Percentiles rank a stretch among this genome's conserved stretches.
Conservation (phyloP, 2,888 invertebrate genomes). For the Argyra leucocephala region DNA sequence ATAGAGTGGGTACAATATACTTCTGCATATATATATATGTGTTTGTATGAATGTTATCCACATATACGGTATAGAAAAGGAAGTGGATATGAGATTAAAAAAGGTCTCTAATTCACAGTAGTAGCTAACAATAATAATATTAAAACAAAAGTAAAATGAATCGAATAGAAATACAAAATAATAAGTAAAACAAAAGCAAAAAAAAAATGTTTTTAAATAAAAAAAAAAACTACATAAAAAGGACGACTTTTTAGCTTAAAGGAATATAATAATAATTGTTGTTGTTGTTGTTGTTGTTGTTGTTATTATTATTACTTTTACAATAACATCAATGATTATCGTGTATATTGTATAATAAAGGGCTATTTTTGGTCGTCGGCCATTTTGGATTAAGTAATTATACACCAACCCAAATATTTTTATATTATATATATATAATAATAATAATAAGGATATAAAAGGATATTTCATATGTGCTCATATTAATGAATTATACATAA, state of each 20-base stretch:
- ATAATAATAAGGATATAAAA: background rate
- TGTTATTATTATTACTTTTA: no score
- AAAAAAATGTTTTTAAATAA: background rate
- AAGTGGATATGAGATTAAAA: background rate
- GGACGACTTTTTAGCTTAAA: background rate
- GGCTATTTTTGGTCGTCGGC: constrained; percentile 26
- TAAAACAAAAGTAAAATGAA: background rate
- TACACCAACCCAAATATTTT: constrained; percentile 10
- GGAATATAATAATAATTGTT: background rate
- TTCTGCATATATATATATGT: background rate
- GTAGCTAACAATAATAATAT: background rate
- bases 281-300: no score
- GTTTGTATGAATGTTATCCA: background rate
- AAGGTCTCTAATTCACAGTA: background rate
- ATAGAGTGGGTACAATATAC: background rate
- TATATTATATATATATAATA: background rate
- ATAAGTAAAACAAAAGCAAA: background rate
- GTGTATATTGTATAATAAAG: background rate
- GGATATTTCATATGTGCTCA: no score
- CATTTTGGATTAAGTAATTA: constrained; percentile 27
- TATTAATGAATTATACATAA: no score
- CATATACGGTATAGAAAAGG: background rate
- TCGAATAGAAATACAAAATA: background rate
- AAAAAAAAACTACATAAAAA: background rate
- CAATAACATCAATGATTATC: no score